These are phyloP conservation scores for Auanema sp. DNA, from an alignment of 2,888 invertebrate species.

Conservation along the genomic window DNA sequence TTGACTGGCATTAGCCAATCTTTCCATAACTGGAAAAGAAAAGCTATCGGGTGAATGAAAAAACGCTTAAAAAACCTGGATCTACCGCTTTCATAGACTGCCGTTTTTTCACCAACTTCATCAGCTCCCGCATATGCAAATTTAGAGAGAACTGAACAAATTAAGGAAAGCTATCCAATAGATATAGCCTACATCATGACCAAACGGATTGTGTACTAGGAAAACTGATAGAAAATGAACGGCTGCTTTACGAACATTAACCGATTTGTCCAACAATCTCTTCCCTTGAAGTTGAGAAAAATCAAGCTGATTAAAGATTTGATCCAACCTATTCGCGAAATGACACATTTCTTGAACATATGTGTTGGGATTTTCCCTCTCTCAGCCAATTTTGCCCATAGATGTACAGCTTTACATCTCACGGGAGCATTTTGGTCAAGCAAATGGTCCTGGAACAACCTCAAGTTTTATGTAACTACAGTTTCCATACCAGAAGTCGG, in stretches of 20 bases:
- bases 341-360: slow-evolving; percentile 20
- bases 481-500: slow-evolving; percentile 15
- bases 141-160: neutral
- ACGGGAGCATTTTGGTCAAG: slow-evolving; percentile 84
- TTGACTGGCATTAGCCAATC: neutral
- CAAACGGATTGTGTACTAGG: slow-evolving; percentile 80
- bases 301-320: neutral
- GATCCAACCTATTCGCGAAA: slow-evolving; percentile 20
- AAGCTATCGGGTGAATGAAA: neutral
- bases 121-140: neutral
- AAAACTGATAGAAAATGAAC: slow-evolving; percentile 77
- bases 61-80: neutral
- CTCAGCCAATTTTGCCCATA: slow-evolving; percentile 70
- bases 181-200: slow-evolving; percentile 41
- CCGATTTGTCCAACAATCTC: slow-evolving; percentile 60
- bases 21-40: neutral
- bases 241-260: slow-evolving; percentile 82
- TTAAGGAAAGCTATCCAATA: too few species aligned
- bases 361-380: slow-evolving; percentile 23
- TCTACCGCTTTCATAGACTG: neutral
- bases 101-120: neutral
- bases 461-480: neutral
- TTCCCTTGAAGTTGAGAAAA: slow-evolving; percentile 10
- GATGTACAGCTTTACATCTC: slow-evolving; percentile 79
- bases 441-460: slow-evolving; percentile 73